Evolutionary conservation across 2,888 invertebrate species (phyloP).

Genomic region (Drosophila cyrtoloma): DNA sequence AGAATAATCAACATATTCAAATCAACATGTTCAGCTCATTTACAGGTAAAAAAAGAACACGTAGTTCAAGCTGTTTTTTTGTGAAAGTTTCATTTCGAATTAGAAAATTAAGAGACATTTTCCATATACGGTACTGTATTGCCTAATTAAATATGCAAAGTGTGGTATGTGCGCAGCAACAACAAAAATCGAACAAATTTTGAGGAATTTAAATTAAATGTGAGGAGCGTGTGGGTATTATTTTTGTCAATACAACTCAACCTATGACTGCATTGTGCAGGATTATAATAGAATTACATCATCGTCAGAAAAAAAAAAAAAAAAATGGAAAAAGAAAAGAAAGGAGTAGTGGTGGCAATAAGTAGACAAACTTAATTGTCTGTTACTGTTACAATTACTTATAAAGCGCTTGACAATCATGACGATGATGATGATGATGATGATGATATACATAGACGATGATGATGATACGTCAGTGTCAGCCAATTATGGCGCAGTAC

Average conservation of each 20-base stretch:
- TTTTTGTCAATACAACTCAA: conserved; percentile 2
- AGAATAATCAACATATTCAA: conserved; percentile 22
- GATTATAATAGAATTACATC: conserved; percentile 61
- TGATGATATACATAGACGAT: not conserved
- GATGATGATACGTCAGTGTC: conserved; percentile 56
- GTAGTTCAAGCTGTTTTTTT: conserved; percentile 23
- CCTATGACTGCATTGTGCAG: conserved; percentile 62
- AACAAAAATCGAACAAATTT: conserved; percentile 1
- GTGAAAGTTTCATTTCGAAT: conserved; percentile 67
- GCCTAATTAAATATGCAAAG: conserved; percentile 35
- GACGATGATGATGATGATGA: conserved; percentile 1
- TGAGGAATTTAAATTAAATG: conserved; percentile 10
- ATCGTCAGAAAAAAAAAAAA: conserved; percentile 35
- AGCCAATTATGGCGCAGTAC: conserved; percentile 77
- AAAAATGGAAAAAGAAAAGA: not conserved
- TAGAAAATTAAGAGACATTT: conserved; percentile 49
- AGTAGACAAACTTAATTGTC: conserved; percentile 57
- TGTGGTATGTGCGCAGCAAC: conserved; percentile 21
- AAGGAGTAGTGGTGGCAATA: conserved; percentile 26
- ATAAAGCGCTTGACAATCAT: conserved; percentile 10
- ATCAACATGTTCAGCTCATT: conserved; percentile 85
- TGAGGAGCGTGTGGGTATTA: conserved; percentile 8
- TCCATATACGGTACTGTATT: not conserved
- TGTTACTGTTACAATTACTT: conserved; percentile 41
- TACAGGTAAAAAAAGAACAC: conserved; percentile 81